Evolutionary conservation across 1,140 invertebrate genomes (phyloP).

Genomic region (Leptinotarsa lineolata): DNA sequence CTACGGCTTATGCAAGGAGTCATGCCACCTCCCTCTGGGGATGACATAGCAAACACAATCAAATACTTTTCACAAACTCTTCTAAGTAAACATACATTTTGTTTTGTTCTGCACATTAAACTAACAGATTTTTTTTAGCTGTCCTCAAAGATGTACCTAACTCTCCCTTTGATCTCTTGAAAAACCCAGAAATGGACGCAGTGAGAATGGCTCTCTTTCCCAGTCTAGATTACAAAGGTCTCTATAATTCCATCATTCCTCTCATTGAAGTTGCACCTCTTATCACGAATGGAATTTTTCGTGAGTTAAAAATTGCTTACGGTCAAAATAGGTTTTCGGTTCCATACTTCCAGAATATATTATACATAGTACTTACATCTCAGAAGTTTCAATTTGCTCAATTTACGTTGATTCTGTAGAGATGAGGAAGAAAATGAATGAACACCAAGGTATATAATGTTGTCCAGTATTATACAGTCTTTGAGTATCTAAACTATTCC

Average conservation of each 20-base stretch:
- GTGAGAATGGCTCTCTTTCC: conserved; percentile 88
- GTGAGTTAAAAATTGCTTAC: conserved; percentile 57
- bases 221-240: conserved; percentile 91
- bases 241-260: conserved; percentile 86
- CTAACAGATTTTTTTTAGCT: conserved; percentile 61
- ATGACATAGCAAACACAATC: conserved; percentile 95
- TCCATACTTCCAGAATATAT: too few relatives aligned
- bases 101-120: neutral
- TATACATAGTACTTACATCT: too few relatives aligned
- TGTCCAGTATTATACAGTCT: too few relatives aligned
- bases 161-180: conserved; percentile 87
- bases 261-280: conserved; percentile 79
- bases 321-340: neutral
- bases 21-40: conserved; percentile 88
- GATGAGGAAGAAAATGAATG: too few relatives aligned
- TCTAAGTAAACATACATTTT: conserved; percentile 71
- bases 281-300: conserved; percentile 80
- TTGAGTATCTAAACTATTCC: too few relatives aligned
- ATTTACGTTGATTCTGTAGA: too few relatives aligned
- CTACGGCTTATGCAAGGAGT: conserved; percentile 88
- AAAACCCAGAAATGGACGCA: conserved; percentile 80
- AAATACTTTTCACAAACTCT: conserved; percentile 98
- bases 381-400: too few relatives aligned
- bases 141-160: conserved; percentile 93
- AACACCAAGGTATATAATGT: too few relatives aligned